Evolutionary conservation across 2,797 vertebrate species (phyloP).

Genomic region (Petrocephalus schoutedeni): DNA sequence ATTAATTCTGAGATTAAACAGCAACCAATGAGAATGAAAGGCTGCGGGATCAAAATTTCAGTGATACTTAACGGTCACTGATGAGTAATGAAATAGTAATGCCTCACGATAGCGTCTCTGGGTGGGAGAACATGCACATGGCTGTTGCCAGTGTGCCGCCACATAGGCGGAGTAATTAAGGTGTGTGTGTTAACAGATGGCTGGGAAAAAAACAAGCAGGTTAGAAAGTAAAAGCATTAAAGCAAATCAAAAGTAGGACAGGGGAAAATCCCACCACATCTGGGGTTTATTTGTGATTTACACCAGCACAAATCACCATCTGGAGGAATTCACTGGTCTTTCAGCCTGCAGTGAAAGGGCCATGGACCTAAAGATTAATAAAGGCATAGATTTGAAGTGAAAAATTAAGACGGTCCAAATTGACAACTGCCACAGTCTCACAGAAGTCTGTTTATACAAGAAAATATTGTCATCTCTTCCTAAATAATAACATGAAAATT

Average conservation of each 20-base stretch:
- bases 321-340: not conserved
- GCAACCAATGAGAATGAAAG: not conserved
- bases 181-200: not conserved
- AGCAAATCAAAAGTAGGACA: not conserved
- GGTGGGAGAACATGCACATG: not conserved
- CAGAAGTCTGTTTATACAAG: not conserved
- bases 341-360: not conserved
- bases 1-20: not conserved
- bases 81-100: not conserved
- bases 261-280: not conserved
- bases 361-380: not conserved
- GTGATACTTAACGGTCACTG: not conserved
- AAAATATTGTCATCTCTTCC: not conserved
- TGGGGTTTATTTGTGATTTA: not conserved
- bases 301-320: not conserved
- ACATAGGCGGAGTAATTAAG: not conserved
- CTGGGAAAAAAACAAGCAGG: not conserved
- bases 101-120: not conserved
- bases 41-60: not conserved
- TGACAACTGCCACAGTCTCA: not conserved
- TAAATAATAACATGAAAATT: not conserved
- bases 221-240: not conserved
- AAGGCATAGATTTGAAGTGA: not conserved
- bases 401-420: not conserved
- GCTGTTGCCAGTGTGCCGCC: not conserved